A percentile compares a stretch with the other conserved stretches of the same genome.
phyloP scores from a whole-genome alignment of 2,113 vertebrate genomes.

The Prochilodus magdalenae region DNA sequence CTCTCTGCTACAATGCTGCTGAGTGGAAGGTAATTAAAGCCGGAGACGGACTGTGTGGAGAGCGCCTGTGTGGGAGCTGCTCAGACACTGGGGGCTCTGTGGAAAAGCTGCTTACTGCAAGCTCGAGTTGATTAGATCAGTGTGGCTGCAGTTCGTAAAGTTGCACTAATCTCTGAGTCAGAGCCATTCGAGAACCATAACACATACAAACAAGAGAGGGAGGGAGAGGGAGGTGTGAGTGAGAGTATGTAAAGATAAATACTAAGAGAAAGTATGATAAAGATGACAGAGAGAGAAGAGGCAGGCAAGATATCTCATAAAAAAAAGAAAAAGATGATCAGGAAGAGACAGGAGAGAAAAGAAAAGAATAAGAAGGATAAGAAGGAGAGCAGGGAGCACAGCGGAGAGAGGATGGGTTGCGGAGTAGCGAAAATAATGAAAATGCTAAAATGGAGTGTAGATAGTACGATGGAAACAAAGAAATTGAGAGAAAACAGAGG shows the following conservation, averaged over 20 bases:
- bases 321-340: too few relatives aligned
- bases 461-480: too few relatives aligned
- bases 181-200: conserved; percentile 42
- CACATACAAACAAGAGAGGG: conserved; percentile 15
- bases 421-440: too few relatives aligned
- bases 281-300: conserved; percentile 30
- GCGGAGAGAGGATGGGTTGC: too few relatives aligned
- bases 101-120: conserved; percentile 70
- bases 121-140: conserved; percentile 77
- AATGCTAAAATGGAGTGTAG: too few relatives aligned
- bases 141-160: conserved; percentile 67
- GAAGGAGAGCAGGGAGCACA: too few relatives aligned
- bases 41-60: neutral
- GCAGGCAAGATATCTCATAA: too few relatives aligned
- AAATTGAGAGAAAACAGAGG: too few relatives aligned
- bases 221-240: neutral
- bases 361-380: too few relatives aligned
- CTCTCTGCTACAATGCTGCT: neutral
- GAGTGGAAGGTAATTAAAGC: conserved; percentile 37
- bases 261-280: too few relatives aligned
- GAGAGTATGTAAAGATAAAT: too few relatives aligned
- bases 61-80: conserved; percentile 33
- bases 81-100: conserved; percentile 54
- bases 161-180: conserved; percentile 63
- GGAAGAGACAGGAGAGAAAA: too few relatives aligned